These are phyloP conservation scores for Theristus sp. DNA, from an alignment of 2,888 invertebrate species.

Conservation along the genomic window DNA sequence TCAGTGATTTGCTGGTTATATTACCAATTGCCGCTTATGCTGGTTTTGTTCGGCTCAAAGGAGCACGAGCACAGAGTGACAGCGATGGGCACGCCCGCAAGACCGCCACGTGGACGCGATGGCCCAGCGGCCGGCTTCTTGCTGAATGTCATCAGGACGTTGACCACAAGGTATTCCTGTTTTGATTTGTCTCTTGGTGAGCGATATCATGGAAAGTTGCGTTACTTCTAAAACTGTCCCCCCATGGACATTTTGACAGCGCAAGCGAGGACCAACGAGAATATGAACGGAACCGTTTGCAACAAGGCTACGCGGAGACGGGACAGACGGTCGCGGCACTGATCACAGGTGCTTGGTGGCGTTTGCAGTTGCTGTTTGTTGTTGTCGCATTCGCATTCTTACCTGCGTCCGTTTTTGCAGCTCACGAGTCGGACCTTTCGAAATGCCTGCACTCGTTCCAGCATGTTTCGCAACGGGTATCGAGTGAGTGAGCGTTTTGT, in stretches of 20 bases:
- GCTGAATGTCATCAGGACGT: slow-evolving; percentile 80
- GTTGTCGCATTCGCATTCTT: no score
- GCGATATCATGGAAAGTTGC: not conserved
- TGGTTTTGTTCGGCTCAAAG: no score
- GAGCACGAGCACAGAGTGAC: no score
- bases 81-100: not conserved
- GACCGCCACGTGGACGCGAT: not conserved
- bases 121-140: slow-evolving; percentile 32
- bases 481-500: no score
- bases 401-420: no score
- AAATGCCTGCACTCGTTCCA: slow-evolving; percentile 57
- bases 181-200: not conserved
- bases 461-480: slow-evolving; percentile 51
- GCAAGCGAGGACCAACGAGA: slow-evolving; percentile 71
- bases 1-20: no score
- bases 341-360: slow-evolving; percentile 59
- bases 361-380: slow-evolving; percentile 28
- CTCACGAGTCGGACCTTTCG: slow-evolving; percentile 63
- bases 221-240: not conserved
- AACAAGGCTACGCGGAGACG: slow-evolving; percentile 76
- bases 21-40: no score
- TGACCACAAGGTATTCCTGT: slow-evolving; percentile 75
- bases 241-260: slow-evolving; percentile 14
- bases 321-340: slow-evolving; percentile 70
- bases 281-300: slow-evolving; percentile 74